Percentiles rank a stretch among this genome's conserved stretches.
phyloP scores from a whole-genome alignment of 2,797 vertebrate species.

The Dipus sagitta region DNA sequence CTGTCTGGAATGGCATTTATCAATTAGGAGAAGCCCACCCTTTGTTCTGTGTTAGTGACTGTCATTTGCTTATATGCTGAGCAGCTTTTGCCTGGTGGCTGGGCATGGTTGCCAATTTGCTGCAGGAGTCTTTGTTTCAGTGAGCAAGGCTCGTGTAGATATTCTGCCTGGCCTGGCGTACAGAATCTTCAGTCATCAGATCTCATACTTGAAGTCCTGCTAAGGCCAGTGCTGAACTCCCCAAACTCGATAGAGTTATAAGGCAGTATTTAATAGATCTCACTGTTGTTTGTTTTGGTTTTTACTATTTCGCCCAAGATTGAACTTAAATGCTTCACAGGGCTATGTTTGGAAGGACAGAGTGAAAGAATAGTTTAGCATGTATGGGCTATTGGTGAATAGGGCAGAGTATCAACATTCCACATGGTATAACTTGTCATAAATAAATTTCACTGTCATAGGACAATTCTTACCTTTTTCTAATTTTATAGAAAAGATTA shows the following conservation, averaged over 20 bases:
- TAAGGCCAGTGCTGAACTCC: no score
- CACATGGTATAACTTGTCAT: conserved; percentile 25
- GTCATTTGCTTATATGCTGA: not conserved
- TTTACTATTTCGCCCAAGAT: conserved; percentile 15
- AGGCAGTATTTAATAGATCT: conserved; percentile 29
- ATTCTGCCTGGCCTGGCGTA: not conserved
- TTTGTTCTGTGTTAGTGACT: not conserved
- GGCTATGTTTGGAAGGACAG: not conserved
- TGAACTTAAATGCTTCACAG: conserved; percentile 17
- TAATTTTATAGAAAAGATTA: conserved; percentile 41
- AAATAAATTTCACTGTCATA: not conserved
- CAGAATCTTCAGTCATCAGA: not conserved
- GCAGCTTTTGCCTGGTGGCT: not conserved
- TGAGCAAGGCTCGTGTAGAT: not conserved
- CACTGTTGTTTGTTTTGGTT: not conserved
- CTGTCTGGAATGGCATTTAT: not conserved
- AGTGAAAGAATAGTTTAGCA: conserved; percentile 7
- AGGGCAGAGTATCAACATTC: not conserved
- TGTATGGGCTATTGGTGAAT: not conserved
- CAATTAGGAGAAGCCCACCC: not conserved
- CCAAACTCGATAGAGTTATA: not conserved
- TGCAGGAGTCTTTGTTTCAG: not conserved
- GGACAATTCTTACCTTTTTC: conserved; percentile 29
- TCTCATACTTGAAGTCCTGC: not conserved
- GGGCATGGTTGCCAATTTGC: not conserved